Conservation (phyloP, 2,113 vertebrate species). For the Megaptera novaeangliae region DNA sequence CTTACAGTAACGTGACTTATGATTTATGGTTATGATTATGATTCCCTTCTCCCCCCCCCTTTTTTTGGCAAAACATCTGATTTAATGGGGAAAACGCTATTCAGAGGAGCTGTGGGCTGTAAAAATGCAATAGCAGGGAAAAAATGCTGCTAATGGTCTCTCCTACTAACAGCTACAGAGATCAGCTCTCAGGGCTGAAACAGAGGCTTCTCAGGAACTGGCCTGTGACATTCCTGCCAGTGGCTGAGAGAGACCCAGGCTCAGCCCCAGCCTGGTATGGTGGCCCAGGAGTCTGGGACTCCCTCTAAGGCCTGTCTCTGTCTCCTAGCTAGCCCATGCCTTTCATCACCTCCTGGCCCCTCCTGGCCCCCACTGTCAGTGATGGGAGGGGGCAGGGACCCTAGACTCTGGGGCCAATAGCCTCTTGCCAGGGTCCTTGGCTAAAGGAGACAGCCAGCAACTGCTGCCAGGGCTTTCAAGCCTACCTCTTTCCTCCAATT, state of each 20-base stretch:
- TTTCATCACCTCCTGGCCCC: not conserved
- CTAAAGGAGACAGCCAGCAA: not conserved
- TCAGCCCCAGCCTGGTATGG: not conserved
- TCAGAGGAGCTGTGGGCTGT: constrained; percentile 39
- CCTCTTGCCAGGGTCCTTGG: not conserved
- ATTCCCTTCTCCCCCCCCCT: not conserved
- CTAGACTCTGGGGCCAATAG: not conserved
- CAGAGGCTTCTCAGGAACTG: not conserved
- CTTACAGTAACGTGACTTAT: not conserved
- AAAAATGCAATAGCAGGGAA: constrained; percentile 10
- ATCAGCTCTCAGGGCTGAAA: not conserved
- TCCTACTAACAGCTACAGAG: not conserved
- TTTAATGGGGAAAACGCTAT: constrained; percentile 44
- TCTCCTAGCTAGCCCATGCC: not conserved
- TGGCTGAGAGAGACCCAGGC: not conserved
- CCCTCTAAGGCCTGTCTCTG: not conserved
- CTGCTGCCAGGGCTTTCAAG: not conserved
- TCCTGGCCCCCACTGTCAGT: fast-evolving
- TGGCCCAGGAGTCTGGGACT: not conserved
- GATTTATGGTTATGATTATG: constrained; percentile 33
- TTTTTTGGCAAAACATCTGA: constrained; percentile 45
- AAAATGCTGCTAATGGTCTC: not conserved
- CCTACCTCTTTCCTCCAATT: not conserved
- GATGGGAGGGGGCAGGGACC: not conserved
- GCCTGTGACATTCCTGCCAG: not conserved